Evolutionary conservation across 2,888 invertebrate species (phyloP).

Genomic region (Cerceris ruficornis): DNA sequence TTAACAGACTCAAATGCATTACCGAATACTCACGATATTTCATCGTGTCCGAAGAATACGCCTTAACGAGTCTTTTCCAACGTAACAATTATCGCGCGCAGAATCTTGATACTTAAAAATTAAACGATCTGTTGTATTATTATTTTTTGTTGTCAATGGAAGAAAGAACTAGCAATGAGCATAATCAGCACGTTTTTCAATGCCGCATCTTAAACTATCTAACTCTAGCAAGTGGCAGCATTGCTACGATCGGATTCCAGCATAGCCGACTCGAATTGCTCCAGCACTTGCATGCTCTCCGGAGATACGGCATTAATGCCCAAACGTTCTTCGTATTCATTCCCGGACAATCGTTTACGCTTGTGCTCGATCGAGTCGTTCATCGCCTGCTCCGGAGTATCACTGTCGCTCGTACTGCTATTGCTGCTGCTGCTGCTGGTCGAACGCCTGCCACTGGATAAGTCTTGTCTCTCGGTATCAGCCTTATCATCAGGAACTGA

Average conservation of each 20-base stretch:
- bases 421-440: conserved; percentile 46
- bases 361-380: conserved; percentile 41
- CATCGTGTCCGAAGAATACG: conserved; percentile 8
- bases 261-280: conserved; percentile 73
- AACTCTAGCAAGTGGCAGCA: conserved; percentile 72
- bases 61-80: not conserved
- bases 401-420: conserved; percentile 59
- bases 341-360: conserved; percentile 31
- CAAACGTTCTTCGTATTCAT: conserved; percentile 60
- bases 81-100: conserved; percentile 11
- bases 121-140: conserved; percentile 8
- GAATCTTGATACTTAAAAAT: conserved; percentile 16
- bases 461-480: conserved; percentile 73
- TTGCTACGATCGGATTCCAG: conserved; percentile 63
- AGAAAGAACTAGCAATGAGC: conserved; percentile 50
- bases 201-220: conserved; percentile 55
- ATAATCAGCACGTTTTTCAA: conserved; percentile 38
- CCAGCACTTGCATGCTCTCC: conserved; percentile 72
- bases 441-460: conserved; percentile 63
- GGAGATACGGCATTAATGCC: conserved; percentile 67
- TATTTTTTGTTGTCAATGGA: conserved; percentile 7
- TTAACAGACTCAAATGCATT: conserved; percentile 41
- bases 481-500: conserved; percentile 73
- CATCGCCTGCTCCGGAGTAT: conserved; percentile 57
- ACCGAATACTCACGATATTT: conserved; percentile 26